Percentiles rank a stretch among this genome's conserved stretches.
Conservation (phyloP, 2,888 invertebrate species). For the Hydrotaea diabolus region DNA sequence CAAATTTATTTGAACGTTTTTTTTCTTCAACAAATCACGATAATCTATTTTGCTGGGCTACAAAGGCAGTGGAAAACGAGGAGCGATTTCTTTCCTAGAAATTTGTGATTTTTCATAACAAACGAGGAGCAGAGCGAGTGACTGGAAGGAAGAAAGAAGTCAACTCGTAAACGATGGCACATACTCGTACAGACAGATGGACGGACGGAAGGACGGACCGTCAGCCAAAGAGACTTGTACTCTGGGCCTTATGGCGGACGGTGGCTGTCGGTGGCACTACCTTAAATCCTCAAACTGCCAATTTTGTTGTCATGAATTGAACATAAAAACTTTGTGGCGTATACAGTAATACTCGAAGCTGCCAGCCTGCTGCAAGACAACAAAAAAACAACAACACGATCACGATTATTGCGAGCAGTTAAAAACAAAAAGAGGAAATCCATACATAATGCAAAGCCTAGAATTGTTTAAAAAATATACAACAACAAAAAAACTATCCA, state of each 20-base stretch:
- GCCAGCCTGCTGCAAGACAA: not conserved
- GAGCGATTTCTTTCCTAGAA: constrained; percentile 60
- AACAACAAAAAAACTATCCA: not conserved
- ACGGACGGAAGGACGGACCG: too few species aligned
- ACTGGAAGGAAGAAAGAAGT: not conserved
- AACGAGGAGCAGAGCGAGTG: constrained; percentile 1
- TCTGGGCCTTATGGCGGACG: not conserved
- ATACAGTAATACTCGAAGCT: too few species aligned
- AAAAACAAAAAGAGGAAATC: constrained; percentile 45
- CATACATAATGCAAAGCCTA: constrained; percentile 59
- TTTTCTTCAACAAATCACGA: constrained; percentile 65
- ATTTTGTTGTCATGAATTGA: constrained; percentile 68
- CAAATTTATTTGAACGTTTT: constrained; percentile 41
- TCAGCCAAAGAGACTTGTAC: not conserved
- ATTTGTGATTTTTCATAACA: constrained; percentile 41
- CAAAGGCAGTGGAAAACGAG: constrained; percentile 2
- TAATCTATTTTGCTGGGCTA: constrained; percentile 57
- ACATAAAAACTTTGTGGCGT: constrained; percentile 56
- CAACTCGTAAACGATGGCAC: not conserved
- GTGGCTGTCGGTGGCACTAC: constrained; percentile 47
- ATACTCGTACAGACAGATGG: not conserved
- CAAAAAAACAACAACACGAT: constrained; percentile 12
- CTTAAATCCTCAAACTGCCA: constrained; percentile 65
- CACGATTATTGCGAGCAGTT: constrained; percentile 22
- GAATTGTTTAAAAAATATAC: constrained; percentile 20